Conservation (phyloP, 2,888 invertebrate genomes). For the Nemotelus pantherinus region DNA sequence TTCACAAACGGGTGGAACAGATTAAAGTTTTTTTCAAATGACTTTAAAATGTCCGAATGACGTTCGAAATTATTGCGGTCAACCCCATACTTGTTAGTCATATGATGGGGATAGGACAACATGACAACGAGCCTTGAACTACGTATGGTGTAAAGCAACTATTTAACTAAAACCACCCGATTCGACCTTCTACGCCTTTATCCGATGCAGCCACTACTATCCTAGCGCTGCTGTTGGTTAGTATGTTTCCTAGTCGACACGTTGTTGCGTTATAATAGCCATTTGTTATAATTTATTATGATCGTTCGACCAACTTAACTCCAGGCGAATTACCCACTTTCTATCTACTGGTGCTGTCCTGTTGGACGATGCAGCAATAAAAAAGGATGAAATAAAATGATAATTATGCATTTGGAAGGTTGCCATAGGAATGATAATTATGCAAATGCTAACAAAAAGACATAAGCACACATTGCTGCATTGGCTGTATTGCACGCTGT, state of each 20-base stretch:
- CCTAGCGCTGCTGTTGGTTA: not conserved
- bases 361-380: not conserved
- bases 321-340: not conserved
- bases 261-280: constrained; percentile 28
- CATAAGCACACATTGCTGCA: too few species aligned
- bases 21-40: not conserved
- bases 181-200: not conserved
- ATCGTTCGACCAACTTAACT: constrained; percentile 30
- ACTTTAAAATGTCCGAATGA: constrained; percentile 27
- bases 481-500: too few species aligned
- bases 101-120: not conserved
- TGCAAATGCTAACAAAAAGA: constrained; percentile 7
- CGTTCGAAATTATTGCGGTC: constrained; percentile 37
- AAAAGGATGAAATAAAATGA: constrained; percentile 31
- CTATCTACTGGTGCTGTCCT: not conserved
- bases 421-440: constrained; percentile 35
- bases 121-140: not conserved
- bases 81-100: constrained; percentile 28
- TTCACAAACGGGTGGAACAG: too few species aligned
- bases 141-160: not conserved
- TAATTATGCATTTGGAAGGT: constrained; percentile 33
- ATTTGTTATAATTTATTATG: constrained; percentile 44
- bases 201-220: not conserved
- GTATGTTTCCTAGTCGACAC: not conserved
- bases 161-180: not conserved